Percentiles rank a stretch among this genome's conserved stretches.
Conservation (phyloP, 2,888 invertebrate genomes). For the Leptinotarsa juncta region DNA sequence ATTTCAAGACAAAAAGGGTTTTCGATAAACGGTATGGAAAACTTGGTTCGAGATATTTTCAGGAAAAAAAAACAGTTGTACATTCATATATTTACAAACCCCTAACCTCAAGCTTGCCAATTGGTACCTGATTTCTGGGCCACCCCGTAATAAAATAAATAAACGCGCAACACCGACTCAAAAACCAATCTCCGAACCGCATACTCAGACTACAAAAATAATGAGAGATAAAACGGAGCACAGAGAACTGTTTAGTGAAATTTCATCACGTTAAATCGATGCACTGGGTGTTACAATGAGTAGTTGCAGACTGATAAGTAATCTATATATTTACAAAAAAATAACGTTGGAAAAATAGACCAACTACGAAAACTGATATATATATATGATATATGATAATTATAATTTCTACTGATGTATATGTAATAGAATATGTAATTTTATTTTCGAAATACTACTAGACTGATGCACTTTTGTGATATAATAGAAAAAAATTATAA, state of each 20-base stretch:
- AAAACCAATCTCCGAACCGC: conserved; percentile 32
- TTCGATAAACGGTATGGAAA: too few relatives aligned
- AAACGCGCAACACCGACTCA: conserved; percentile 22
- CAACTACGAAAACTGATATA: too few relatives aligned
- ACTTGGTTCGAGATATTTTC: neutral
- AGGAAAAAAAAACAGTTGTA: neutral
- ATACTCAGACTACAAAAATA: conserved; percentile 33
- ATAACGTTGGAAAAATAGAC: too few relatives aligned
- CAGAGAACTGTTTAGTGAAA: conserved; percentile 26
- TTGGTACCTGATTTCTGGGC: neutral
- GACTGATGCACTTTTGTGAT: too few relatives aligned
- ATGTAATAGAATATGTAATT: too few relatives aligned
- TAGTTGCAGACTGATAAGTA: too few relatives aligned
- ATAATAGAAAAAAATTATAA: too few relatives aligned
- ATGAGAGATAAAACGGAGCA: conserved; percentile 20
- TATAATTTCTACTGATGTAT: too few relatives aligned
- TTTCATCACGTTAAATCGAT: neutral
- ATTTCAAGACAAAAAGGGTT: neutral
- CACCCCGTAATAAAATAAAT: conserved; percentile 18
- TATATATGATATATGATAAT: too few relatives aligned
- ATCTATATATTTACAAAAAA: too few relatives aligned
- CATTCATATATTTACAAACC: neutral
- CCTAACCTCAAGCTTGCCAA: neutral
- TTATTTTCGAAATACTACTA: too few relatives aligned
- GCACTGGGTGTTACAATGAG: too few relatives aligned